Percentiles rank a stretch among this genome's conserved stretches.
phyloP scores from a whole-genome alignment of 2,888 invertebrate species.

The Leptinotarsa peninsularis region DNA sequence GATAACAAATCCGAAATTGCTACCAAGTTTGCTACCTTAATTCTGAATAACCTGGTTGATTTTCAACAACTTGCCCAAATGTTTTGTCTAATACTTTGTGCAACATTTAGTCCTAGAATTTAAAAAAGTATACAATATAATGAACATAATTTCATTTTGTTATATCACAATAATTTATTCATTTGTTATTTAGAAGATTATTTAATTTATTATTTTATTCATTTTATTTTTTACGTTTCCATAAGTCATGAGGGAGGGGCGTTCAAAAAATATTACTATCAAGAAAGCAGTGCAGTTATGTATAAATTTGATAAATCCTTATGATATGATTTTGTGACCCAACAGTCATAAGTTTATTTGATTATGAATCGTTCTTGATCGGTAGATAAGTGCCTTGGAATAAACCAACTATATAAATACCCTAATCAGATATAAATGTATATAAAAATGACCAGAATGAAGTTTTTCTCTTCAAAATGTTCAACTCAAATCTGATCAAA shows the following conservation, averaged over 20 bases:
- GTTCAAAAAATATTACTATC: neutral
- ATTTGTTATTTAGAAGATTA: conserved; percentile 6
- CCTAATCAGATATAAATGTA: too few relatives aligned
- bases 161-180: conserved; percentile 19
- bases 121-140: conserved; percentile 11
- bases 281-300: conserved; percentile 3
- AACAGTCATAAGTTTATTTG: neutral
- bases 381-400: neutral
- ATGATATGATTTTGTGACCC: neutral
- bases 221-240: neutral
- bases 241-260: neutral
- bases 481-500: too few relatives aligned
- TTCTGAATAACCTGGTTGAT: neutral
- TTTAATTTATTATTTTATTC: neutral
- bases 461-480: too few relatives aligned
- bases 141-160: conserved; percentile 3
- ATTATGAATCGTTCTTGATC: neutral
- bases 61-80: neutral
- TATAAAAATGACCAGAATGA: too few relatives aligned
- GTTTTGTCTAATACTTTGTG: conserved; percentile 8
- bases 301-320: neutral
- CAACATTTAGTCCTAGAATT: conserved; percentile 1
- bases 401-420: neutral
- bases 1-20: neutral
- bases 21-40: neutral